Percentiles rank a stretch among this genome's conserved stretches.
Conservation (phyloP, 1,140 invertebrate species). For the Drosophila bocki region DNA sequence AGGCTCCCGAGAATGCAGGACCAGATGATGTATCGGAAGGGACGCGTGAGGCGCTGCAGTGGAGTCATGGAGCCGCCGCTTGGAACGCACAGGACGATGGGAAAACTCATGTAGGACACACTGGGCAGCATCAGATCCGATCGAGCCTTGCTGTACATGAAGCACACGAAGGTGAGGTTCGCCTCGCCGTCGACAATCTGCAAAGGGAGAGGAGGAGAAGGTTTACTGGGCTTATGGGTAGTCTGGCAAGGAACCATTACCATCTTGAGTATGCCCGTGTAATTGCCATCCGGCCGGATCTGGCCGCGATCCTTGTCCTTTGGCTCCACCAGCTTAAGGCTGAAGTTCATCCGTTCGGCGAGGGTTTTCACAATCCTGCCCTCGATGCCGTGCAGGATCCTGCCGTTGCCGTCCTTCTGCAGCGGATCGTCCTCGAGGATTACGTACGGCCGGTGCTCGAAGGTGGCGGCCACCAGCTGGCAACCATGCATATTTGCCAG, state of each 20-base stretch:
- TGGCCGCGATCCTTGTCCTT: constrained; percentile 55
- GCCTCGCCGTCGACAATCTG: constrained; percentile 67
- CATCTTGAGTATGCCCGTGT: constrained; percentile 67
- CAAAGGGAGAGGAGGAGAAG: not conserved
- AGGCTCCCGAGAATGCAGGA: constrained; percentile 54
- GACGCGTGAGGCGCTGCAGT: constrained; percentile 61
- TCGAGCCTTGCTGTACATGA: constrained; percentile 64
- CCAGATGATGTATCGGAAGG: constrained; percentile 68
- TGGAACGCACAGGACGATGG: constrained; percentile 62
- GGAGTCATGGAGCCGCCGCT: constrained; percentile 53
- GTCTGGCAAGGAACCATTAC: constrained; percentile 17
- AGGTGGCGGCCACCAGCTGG: constrained; percentile 44
- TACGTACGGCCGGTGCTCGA: constrained; percentile 58
- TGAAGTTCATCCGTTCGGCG: constrained; percentile 72
- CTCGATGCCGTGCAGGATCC: constrained; percentile 59
- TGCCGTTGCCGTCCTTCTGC: not conserved
- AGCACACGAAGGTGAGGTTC: constrained; percentile 69
- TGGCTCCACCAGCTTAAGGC: constrained; percentile 35
- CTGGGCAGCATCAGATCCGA: constrained; percentile 61
- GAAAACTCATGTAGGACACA: constrained; percentile 63
- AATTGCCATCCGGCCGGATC: constrained; percentile 62
- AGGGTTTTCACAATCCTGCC: constrained; percentile 57
- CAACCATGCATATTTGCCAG: constrained; percentile 64
- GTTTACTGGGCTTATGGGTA: not conserved
- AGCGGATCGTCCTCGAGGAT: constrained; percentile 12